These are phyloP conservation scores for Bruchidius siliquastri DNA, from an alignment of 2,888 invertebrate genomes.

Conservation along the genomic window DNA sequence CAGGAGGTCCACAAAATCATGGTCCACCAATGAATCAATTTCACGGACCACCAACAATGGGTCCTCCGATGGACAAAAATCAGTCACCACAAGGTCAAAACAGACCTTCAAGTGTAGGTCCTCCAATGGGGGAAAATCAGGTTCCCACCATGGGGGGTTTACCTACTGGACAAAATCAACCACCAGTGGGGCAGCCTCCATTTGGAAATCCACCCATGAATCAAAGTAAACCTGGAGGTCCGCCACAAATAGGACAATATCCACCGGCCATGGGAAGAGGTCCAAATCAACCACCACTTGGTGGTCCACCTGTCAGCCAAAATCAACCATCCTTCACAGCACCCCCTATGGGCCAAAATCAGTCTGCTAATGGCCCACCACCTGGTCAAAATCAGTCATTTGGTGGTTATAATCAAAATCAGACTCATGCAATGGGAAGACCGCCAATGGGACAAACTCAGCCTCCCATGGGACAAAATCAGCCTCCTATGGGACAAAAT, in stretches of 20 bases:
- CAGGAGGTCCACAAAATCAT: neutral
- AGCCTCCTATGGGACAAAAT: neutral
- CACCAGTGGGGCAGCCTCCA: neutral
- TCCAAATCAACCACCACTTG: constrained; percentile 4
- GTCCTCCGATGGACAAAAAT: neutral
- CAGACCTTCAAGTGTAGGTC: constrained; percentile 5
- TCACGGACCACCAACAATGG: neutral
- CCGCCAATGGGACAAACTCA: neutral
- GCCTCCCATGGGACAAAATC: neutral
- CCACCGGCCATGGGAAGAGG: neutral
- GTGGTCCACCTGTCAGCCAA: constrained; percentile 6
- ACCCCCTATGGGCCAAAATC: constrained; percentile 1
- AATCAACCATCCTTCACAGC: neutral
- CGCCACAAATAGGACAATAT: neutral
- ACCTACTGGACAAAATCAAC: neutral
- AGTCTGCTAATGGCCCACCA: neutral
- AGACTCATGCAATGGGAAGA: too few species aligned
- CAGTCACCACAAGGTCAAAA: neutral
- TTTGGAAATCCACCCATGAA: neutral
- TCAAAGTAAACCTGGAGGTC: neutral
- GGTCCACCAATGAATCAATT: neutral
- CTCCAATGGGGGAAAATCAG: constrained; percentile 11
- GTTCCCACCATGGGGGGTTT: too few species aligned
- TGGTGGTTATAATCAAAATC: neutral
- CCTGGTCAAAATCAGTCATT: neutral